Evolutionary conservation across 2,888 invertebrate species (phyloP).

Genomic region (Sycophila texana): DNA sequence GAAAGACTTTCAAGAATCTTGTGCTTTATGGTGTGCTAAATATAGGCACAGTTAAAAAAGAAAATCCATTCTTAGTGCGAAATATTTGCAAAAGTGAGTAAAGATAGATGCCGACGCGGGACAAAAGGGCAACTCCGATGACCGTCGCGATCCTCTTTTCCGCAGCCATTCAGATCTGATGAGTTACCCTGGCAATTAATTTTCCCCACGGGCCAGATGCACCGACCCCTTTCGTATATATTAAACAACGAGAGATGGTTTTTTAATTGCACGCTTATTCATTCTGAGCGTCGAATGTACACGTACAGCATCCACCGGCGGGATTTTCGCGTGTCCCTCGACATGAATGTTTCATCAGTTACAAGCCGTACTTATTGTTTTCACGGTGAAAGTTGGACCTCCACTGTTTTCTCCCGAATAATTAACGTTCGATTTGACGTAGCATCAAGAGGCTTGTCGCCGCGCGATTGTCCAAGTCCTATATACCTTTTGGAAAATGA

Average conservation of each 20-base stretch:
- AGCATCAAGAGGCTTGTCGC: too few relatives aligned
- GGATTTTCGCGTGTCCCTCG: neutral
- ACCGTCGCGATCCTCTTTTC: slow-evolving; percentile 7
- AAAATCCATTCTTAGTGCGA: too few relatives aligned
- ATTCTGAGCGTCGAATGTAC: neutral
- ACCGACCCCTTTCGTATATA: slow-evolving; percentile 39
- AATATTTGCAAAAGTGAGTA: too few relatives aligned
- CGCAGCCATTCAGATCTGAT: slow-evolving; percentile 1
- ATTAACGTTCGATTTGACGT: too few relatives aligned
- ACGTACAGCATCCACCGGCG: neutral
- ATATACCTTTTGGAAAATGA: too few relatives aligned
- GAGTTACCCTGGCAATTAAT: slow-evolving; percentile 34
- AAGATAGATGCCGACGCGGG: neutral
- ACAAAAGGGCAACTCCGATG: neutral
- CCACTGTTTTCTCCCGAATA: too few relatives aligned
- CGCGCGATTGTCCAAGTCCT: too few relatives aligned
- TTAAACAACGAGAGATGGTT: slow-evolving; percentile 48
- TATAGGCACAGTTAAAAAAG: too few relatives aligned
- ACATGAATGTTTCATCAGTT: slow-evolving; percentile 38
- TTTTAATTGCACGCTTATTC: slow-evolving; percentile 48
- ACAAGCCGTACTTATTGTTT: slow-evolving; percentile 23
- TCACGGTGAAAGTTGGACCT: slow-evolving; percentile 10
- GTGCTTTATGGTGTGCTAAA: too few relatives aligned
- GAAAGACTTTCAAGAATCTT: too few relatives aligned
- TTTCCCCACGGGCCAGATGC: neutral